These are phyloP conservation scores for Macaca mulatta DNA, from an alignment of 2,113 vertebrate species.

Conservation along the genomic window DNA sequence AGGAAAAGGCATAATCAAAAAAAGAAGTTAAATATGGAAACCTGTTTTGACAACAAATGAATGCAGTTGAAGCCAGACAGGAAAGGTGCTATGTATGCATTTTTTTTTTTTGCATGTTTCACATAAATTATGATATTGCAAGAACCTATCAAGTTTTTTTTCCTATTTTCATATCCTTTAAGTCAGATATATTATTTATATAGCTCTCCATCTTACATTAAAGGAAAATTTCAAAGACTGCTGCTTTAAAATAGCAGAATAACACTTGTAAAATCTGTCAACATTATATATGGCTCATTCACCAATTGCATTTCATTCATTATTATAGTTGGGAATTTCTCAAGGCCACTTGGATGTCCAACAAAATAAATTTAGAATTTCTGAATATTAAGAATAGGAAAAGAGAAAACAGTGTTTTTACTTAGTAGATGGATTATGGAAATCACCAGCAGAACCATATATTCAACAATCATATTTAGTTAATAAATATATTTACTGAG, in stretches of 20 bases:
- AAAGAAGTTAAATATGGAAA: conserved; percentile 85
- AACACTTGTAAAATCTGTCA: conserved; percentile 46
- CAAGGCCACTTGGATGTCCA: background rate
- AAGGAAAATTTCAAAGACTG: conserved; percentile 33
- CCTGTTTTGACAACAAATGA: conserved; percentile 86
- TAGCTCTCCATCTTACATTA: conserved; percentile 48
- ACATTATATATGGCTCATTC: background rate
- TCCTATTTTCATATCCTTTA: conserved; percentile 33
- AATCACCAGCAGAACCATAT: background rate
- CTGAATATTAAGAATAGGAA: conserved; percentile 8
- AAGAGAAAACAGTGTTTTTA: background rate
- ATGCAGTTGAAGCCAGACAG: conserved; percentile 79
- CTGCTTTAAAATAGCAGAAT: background rate
- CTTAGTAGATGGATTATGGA: background rate
- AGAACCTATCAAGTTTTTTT: conserved; percentile 64
- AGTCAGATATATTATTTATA: conserved; percentile 60
- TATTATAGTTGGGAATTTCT: background rate
- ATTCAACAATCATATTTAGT: background rate
- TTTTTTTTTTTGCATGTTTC: conserved; percentile 76
- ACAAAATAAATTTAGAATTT: conserved; percentile 41
- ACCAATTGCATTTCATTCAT: conserved; percentile 21
- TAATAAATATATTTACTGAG: background rate
- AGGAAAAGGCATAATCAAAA: conserved; percentile 85
- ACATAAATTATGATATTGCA: conserved; percentile 76
- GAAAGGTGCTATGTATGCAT: conserved; percentile 79